Evolutionary conservation across 2,888 invertebrate genomes (phyloP), one percentile per base, ranked within the genome.

Genomic region (Cacoxenus indagator): DNA sequence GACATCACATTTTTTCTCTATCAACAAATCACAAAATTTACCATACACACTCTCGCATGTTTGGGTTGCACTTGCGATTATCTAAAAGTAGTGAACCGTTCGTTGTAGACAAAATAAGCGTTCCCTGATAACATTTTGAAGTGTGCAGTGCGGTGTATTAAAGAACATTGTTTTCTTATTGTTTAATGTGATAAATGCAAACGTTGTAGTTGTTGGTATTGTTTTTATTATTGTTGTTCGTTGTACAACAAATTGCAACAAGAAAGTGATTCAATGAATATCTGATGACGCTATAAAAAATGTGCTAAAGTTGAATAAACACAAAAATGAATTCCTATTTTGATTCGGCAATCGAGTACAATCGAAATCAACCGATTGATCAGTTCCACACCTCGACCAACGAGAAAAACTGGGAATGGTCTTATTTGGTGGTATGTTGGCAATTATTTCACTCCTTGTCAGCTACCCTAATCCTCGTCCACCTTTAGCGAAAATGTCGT

Each of bases 401-500:
- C 69, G 87, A 88, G 68, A 84, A 85, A 69, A 87, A 88, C 77
- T 88, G 87, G 87, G 88, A 88, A 75, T 87, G 88, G 87, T 83
- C 85, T 1, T 88, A 86, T 69, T 76, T 88, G 17, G 83, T 88
- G 83, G 87, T 87, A 71, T 80, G 81, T 74, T 51, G 5, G 11
- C 17, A 22, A 43, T 11, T 43, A 43, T n/a, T 43, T 43, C 11
- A 43, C 11, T 43, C 14, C 26, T 1, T 46, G n/a, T 24, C 27
- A 26, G 14, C 19, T n/a, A n/a, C n/a, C n/a, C n/a, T n/a, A n/a
- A n/a, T n/a, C n/a, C n/a, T n/a, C 73, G 76, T 77, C 90, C n/a
- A n/a, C n/a, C n/a, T 90, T 70, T 89, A 95, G 95, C 92, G 92
- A 82, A 93, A 94, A 89, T 95, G 95, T 82, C 90, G 91, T 81